Evolutionary conservation across 2,888 invertebrate species (phyloP).

Genomic region (Synergus japonicus): DNA sequence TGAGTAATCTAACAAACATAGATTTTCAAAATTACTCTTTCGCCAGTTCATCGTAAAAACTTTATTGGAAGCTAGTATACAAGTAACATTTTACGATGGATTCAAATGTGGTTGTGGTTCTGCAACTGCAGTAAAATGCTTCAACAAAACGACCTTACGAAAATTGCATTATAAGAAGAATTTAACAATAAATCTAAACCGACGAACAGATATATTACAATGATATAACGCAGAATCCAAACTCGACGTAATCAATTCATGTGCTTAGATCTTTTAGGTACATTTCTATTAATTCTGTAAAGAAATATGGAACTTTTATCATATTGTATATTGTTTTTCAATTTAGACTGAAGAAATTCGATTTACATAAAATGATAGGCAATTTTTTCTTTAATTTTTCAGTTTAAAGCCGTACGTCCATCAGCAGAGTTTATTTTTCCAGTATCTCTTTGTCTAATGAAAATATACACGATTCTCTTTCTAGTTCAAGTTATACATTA

Average conservation of each 20-base stretch:
- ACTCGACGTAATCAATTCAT: not conserved
- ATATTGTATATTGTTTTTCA: not conserved
- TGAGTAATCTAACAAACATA: constrained; percentile 9
- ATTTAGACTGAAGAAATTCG: not conserved
- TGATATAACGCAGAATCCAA: not conserved
- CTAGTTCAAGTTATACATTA: not conserved
- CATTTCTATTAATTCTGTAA: not conserved
- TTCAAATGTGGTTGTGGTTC: constrained; percentile 21
- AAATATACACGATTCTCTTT: not conserved
- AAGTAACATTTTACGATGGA: constrained; percentile 35
- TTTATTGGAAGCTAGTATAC: constrained; percentile 32
- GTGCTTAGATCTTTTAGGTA: not conserved
- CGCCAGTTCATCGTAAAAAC: constrained; percentile 31
- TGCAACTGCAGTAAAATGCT: constrained; percentile 23
- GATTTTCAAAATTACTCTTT: constrained; percentile 27
- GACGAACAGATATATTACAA: not conserved
- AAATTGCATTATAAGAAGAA: constrained; percentile 24
- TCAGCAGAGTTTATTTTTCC: not conserved
- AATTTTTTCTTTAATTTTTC: not conserved
- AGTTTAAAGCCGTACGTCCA: not conserved
- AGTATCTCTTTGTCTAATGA: not conserved
- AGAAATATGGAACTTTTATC: not conserved
- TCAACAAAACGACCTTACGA: constrained; percentile 10
- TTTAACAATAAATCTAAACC: not conserved
- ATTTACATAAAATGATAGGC: not conserved